These are phyloP conservation scores for Charaxes varanes DNA, from an alignment of 1,140 invertebrate genomes.

Conservation along the genomic window DNA sequence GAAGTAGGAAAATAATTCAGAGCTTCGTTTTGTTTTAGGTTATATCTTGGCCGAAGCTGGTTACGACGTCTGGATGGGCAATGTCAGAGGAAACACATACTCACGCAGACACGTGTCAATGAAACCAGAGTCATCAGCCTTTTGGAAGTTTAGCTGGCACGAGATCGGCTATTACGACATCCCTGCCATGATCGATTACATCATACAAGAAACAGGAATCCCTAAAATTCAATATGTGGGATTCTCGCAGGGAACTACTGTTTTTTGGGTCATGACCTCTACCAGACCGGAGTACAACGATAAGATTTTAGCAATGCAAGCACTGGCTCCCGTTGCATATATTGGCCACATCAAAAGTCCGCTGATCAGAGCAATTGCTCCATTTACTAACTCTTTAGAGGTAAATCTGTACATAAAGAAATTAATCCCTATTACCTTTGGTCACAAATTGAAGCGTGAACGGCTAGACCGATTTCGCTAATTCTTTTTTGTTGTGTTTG, in stretches of 20 bases:
- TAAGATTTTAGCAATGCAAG: constrained; percentile 78
- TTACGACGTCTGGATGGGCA: constrained; percentile 83
- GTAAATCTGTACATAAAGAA: constrained; percentile 72
- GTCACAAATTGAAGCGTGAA: too few species aligned
- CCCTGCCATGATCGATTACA: constrained; percentile 84
- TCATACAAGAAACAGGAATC: constrained; percentile 75
- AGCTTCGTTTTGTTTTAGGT: constrained; percentile 64
- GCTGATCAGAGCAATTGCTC: constrained; percentile 75
- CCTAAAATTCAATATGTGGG: constrained; percentile 76
- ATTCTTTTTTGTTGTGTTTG: too few species aligned
- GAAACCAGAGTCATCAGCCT: constrained; percentile 68
- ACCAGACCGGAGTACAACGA: constrained; percentile 79
- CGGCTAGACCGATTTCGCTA: too few species aligned
- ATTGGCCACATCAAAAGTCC: constrained; percentile 82
- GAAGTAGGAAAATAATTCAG: too few species aligned
- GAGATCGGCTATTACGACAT: constrained; percentile 85
- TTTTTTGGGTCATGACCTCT: constrained; percentile 78
- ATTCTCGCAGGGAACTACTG: constrained; percentile 76
- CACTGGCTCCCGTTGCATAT: constrained; percentile 84
- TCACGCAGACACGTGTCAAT: constrained; percentile 71
- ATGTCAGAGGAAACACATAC: constrained; percentile 79
- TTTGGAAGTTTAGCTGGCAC: constrained; percentile 81
- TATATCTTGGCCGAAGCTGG: constrained; percentile 77
- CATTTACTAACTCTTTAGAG: constrained; percentile 75
- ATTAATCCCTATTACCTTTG: too few species aligned